Percentiles rank a stretch among this genome's conserved stretches.
phyloP scores from a whole-genome alignment of 2,797 vertebrate species.

The Ctenopoma kingsleyae region DNA sequence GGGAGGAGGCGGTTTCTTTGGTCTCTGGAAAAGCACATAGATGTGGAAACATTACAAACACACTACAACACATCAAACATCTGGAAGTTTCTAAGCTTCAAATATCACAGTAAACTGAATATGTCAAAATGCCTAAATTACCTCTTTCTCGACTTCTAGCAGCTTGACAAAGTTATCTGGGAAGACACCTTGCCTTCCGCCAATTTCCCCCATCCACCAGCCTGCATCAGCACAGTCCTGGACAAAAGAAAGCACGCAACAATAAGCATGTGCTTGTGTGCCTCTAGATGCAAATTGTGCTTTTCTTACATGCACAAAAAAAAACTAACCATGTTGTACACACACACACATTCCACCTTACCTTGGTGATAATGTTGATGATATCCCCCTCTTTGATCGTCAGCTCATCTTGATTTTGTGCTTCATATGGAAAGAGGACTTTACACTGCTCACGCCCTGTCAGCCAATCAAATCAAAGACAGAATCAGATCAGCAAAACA shows the following conservation, averaged over 20 bases:
- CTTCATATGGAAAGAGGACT: slow-evolving; percentile 97
- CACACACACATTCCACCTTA: slow-evolving; percentile 43
- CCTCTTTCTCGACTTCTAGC: slow-evolving; percentile 96
- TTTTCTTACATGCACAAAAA: neutral
- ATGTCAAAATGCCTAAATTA: slow-evolving; percentile 50
- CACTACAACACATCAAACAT: neutral
- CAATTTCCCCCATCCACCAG: slow-evolving; percentile 98
- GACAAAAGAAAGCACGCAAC: neutral
- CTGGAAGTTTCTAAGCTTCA: neutral
- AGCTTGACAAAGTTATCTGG: slow-evolving; percentile 98
- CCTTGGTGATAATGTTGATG: slow-evolving; percentile 94
- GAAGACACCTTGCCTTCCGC: slow-evolving; percentile 93
- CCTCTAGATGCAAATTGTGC: slow-evolving; percentile 35
- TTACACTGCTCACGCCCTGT: slow-evolving; percentile 96
- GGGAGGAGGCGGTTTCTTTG: slow-evolving; percentile 97
- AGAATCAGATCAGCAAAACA: slow-evolving; percentile 3
- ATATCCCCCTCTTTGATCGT: slow-evolving; percentile 97
- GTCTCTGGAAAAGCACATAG: slow-evolving; percentile 88
- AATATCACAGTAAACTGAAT: neutral
- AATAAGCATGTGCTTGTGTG: neutral
- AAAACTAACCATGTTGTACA: neutral
- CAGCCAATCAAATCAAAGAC: slow-evolving; percentile 55
- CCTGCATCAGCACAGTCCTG: slow-evolving; percentile 96
- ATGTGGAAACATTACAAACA: slow-evolving; percentile 8
- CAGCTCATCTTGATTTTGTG: slow-evolving; percentile 96